Evolutionary conservation across 2,888 invertebrate species (phyloP), one percentile per base, ranked within the genome.

Genomic region (Cheilosia grossa): DNA sequence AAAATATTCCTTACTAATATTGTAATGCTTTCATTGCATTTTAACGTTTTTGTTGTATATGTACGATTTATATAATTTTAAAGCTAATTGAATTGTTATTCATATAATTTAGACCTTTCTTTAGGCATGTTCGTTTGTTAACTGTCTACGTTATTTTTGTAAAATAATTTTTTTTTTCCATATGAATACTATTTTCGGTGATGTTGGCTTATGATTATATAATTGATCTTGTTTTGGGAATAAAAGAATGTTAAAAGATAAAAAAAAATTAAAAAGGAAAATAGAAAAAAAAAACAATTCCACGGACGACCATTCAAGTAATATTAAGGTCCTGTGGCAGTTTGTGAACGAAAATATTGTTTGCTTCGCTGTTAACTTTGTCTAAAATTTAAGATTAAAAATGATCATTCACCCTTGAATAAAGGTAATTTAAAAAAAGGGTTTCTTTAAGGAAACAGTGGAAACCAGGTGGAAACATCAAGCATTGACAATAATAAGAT

Each of bases 61-160:
- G 30, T 42, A 30, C 30, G 30, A 56, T 74, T 7, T 75, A 53
- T 56, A 21, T 33, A 75, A 33, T 15, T 30, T 82, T 82, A 82
- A 82, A 82, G 81, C 81, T 82, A 64, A 70, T 37, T 64, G 51
- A 82, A 70, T 82, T 77, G 64, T 53, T 49, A 24, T 61, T 54
- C 56, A 15, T 56, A 4, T 40, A 66, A 7, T 21, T 15, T 21
- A 49, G 64, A 44, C 66, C 58, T 27, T 56, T 40, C 19, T 30
- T 3, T 61, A 47, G 63, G 70, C 56, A 66, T 73, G 42, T 37
- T 56, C 27, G 27, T 40, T 59, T 58, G 21, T 58, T 58, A 70
- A 61, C 53, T 51, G 30, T 24, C 24, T 51, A 56, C 9, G 53
- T 69, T 56, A 10, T 5, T 58, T 69, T 63, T 21, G 27, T 61